phyloP scores from a whole-genome alignment of 2,113 vertebrate genomes.

The Acrocephalus arundinaceus region DNA sequence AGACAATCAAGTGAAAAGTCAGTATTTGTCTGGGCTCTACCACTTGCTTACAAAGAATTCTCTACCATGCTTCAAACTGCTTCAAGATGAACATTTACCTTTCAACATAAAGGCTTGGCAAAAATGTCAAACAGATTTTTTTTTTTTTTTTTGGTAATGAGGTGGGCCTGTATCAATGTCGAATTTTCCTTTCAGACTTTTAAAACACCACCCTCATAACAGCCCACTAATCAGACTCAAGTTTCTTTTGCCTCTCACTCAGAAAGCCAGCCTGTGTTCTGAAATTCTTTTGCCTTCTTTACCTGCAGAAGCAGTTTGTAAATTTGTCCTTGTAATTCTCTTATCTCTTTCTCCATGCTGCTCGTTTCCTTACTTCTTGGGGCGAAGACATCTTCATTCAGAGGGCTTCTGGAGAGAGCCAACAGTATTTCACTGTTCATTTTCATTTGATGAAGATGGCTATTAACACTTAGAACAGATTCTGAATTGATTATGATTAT shows the following conservation, averaged over 20 bases:
- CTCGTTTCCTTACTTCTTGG: constrained; percentile 66
- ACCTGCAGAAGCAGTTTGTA: constrained; percentile 91
- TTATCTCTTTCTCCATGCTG: constrained; percentile 79
- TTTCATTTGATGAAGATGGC: background rate
- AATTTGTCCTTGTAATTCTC: constrained; percentile 88
- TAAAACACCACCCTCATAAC: background rate
- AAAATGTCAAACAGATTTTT: background rate
- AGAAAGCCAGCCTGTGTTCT: background rate
- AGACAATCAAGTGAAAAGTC: background rate
- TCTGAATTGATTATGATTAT: background rate
- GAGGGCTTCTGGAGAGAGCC: constrained; percentile 77
- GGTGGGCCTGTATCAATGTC: background rate
- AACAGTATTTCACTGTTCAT: background rate
- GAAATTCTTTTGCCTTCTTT: background rate
- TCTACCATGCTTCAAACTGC: background rate
- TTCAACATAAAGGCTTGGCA: background rate
- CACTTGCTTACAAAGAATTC: background rate
- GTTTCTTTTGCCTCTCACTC: background rate
- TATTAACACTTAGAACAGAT: background rate
- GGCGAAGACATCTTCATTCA: constrained; percentile 91
- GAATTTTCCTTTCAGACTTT: background rate
- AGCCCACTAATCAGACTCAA: background rate
- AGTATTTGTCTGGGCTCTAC: background rate
- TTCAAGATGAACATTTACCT: background rate
- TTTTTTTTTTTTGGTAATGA: background rate